Base-by-base conservation (phyloP, 2,113 vertebrate species). In the Dendropsophus ebraccatus region DNA sequence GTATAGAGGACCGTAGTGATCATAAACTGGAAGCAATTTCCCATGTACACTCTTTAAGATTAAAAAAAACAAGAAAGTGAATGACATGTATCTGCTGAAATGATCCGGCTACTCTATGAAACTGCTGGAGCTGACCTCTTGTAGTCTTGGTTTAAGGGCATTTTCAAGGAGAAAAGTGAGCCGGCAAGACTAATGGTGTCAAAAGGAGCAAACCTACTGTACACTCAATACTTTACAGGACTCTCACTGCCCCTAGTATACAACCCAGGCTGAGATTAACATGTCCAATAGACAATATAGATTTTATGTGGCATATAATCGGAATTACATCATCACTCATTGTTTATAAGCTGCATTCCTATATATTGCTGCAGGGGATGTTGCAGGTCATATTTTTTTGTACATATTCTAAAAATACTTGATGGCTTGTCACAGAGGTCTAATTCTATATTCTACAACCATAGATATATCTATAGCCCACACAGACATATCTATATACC, bases 401-500 rank as follows among this genome's bases (percentile, higher is more conserved):
- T 37, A 79, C 14, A 41, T 19, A 58, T 79, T 37, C 52, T 37
- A 79, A 58, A 58, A 79, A 58, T 56, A 79, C 52, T 23, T 5
- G 10, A 13, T 14, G 5, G 30, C 77, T 62, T 45, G 54, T 25
- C 52, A 52, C 45, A 62, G 32, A 58, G 21, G 52, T 79, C 12
- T 79, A 16, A 5, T 83, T 83, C 50, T 60, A 45, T 83, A 83
- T 73, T 13, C 76, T 16, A n/a, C 65, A 41, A 45, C 23, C 21
- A 79, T 35, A 80, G 54, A 80, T 80, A 80, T 54, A 62, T 75
- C 82, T 62, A 50, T 75, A 84, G 56, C 62, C 65, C 49, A 73
- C 76, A 73, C 75, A 78, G 45, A 85, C 32, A 80, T 70, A 80
- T 70, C 84, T 86, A 79, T 70, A 85, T 41, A 86, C 77, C 84